Evolutionary conservation across 2,888 invertebrate species (phyloP), one percentile per base, ranked within the genome.

Genomic region (Yponomeuta evonymella): DNA sequence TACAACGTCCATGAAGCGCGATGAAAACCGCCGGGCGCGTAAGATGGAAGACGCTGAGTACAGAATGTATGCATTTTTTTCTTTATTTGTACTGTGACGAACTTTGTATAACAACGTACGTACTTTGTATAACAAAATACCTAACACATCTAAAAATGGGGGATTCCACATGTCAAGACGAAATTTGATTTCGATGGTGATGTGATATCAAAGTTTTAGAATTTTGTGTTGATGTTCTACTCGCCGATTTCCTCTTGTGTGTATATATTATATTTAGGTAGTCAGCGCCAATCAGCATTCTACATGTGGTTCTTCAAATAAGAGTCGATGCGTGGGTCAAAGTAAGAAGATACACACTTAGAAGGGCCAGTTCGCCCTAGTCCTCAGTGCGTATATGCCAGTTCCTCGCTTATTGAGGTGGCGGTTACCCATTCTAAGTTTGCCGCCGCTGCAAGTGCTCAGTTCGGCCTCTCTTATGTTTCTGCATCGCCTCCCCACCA

Each of bases 341-440:
- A 43, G 4, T 67, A 36, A 10, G 11, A 11, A n/a, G 6, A n/a
- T 1, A 9, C 23, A 33, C 12, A n/a, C n/a, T 58, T 58, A 58
- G 51, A 58, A 58, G 8, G 51, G 51, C 51, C 51, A 58, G 15
- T 58, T 58, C 4, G 1, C 51, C 12, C 51, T 12, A 15, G 51
- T 58, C 51, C 51, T 12, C 15, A 58, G 51, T 58, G 15, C n/a
- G 15, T 12, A 36, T 9, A 29, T 4, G n/a, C 75, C 81, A 75
- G 74, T 87, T 85, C 84, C 86, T 74, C 77, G 74, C 68, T 88
- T 88, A 23, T 48, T 71, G 10, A 86, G 3, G 8, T 81, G 70
- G 9, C 70, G 79, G 72, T 88, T 88, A 72, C 87, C 87, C 86
- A 88, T 83, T 29, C 79, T 75, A 0, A 84, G 68, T 0, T 73